Conservation (phyloP, 1,140 invertebrate genomes). For the Artemia franciscana region DNA sequence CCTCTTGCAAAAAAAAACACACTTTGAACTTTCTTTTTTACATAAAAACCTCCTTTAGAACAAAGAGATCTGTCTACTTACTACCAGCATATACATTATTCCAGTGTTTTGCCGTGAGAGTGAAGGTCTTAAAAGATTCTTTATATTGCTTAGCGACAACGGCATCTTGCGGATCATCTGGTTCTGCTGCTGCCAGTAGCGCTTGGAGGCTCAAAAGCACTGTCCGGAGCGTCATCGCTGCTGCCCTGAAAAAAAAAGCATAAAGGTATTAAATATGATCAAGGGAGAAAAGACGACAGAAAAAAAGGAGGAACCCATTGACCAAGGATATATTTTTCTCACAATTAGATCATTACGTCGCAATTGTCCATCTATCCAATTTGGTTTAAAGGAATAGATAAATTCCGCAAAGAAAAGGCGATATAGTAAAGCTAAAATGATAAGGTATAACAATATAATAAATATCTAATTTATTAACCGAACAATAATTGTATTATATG, state of each 20-base stretch:
- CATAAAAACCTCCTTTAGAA: too few relatives aligned
- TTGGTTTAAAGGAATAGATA: background rate
- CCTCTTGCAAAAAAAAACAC: too few relatives aligned
- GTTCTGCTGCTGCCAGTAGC: constrained; percentile 71
- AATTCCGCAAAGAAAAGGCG: background rate
- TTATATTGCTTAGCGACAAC: constrained; percentile 94
- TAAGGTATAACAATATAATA: background rate
- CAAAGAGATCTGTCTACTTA: too few relatives aligned
- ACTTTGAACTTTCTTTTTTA: too few relatives aligned
- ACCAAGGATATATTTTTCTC: background rate
- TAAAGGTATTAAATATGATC: background rate
- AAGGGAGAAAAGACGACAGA: background rate
- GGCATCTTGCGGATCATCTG: constrained; percentile 86
- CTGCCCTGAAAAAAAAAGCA: constrained; percentile 39
- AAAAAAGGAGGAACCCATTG: background rate
- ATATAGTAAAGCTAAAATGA: background rate
- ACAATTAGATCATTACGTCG: background rate
- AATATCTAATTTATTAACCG: background rate
- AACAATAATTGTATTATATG: too few relatives aligned
- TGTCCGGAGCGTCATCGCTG: constrained; percentile 89
- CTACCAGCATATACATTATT: constrained; percentile 77
- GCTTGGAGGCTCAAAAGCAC: constrained; percentile 82
- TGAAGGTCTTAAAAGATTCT: constrained; percentile 62
- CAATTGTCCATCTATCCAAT: background rate
- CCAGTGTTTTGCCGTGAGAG: constrained; percentile 79